Base-by-base conservation (phyloP, 2,797 vertebrate species). In the Scleropages formosus region DNA sequence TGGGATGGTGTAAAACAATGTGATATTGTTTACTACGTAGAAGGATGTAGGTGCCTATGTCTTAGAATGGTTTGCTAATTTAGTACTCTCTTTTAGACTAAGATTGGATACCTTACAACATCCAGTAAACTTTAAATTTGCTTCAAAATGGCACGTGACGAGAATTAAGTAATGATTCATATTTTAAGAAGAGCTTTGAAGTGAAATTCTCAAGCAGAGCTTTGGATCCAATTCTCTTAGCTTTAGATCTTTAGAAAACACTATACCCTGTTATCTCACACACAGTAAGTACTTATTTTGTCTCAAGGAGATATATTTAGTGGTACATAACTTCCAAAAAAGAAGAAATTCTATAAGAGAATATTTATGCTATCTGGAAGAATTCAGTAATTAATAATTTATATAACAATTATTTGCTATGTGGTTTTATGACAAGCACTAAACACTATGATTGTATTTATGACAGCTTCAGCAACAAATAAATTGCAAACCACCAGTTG, bases 211-310 rank as follows among this genome's bases (percentile, higher is more conserved):
- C 69, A 56, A 66, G 46, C 27, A 68, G 20, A 51, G 56, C 59
- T 49, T 73, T 24, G 70, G 78, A 75, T 80, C 72, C 78, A 73
- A 80, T 70, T 65, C 49, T 75, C 70, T 72, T 75, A 72, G 64
- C 67, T 78, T 24, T 51, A 49, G 46, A 20, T 63, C 31, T 20
- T 24, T 58, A 58, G 59, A 63, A 47, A 18, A 66, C 24, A n/a
- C 61, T 27, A 62, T 46, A 47, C 11, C 72, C 24, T 11, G 2
- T 75, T 18, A 56, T 53, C 22, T 65, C 4, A 12, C 72, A 74
- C 46, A 63, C 24, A 31, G n/a, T 44, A 66, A 65, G 20, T 64
- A 10, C 58, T 49, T 73, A 18, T 63, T 60, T 47, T 73, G 16
- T n/a, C n/a, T n/a, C 64, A 24, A 44, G n/a, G 27, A 10, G 31